These are phyloP conservation scores for Catonia carolina DNA, from an alignment of 2,888 invertebrate species.

Conservation along the genomic window DNA sequence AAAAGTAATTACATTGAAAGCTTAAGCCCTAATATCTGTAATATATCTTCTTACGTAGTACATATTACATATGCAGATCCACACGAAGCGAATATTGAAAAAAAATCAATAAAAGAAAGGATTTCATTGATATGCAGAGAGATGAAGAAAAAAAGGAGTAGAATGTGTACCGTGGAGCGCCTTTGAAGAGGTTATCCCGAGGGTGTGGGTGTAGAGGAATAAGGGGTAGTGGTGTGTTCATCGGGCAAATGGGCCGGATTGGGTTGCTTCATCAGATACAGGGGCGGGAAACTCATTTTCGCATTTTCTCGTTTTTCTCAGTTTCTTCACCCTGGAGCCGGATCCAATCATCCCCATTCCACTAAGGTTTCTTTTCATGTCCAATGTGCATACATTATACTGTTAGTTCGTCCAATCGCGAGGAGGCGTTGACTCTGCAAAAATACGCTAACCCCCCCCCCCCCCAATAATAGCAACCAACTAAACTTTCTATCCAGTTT, in stretches of 20 bases:
- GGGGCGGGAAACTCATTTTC: conserved; percentile 33
- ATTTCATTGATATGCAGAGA: background rate
- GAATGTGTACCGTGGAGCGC: background rate
- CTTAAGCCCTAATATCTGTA: no score
- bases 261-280: conserved; percentile 16
- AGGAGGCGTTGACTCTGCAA: no score
- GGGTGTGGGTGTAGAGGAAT: background rate
- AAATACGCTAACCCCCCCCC: no score
- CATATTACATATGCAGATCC: no score
- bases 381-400: background rate
- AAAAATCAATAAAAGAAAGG: background rate
- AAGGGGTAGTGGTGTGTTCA: no score
- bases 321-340: background rate
- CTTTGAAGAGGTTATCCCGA: background rate
- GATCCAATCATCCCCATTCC: conserved; percentile 13
- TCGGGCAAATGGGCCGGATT: no score
- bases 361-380: conserved; percentile 11
- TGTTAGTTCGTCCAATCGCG: no score
- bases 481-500: no score
- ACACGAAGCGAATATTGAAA: no score
- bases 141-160: conserved; percentile 11
- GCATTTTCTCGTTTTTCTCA: conserved; percentile 30
- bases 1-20: no score
- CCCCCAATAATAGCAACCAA: no score
- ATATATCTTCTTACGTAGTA: no score